Evolutionary conservation across 1,140 invertebrate species (phyloP), one percentile per base, ranked within the genome.

Genomic region (Heliconius eleuchia): DNA sequence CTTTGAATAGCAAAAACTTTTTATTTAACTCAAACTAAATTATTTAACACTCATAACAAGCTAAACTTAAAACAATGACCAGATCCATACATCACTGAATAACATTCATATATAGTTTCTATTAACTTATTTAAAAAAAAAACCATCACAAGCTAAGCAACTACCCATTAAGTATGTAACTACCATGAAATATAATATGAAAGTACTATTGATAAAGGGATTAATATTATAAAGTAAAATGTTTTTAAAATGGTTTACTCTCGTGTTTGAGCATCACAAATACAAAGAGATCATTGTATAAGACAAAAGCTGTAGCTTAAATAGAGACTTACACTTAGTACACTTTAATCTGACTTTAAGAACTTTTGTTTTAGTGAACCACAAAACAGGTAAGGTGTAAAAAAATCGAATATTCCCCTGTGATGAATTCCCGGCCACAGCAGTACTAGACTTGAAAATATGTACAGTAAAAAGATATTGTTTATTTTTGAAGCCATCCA

Each of bases 401-500:
- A n/a, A 8, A 82, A 87, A 66, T 92, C 92, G 74, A 91, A 87
- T 5, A 90, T 85, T 60, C 91, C 92, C 13, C 83, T 77, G 50
- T 89, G 86, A 70, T 90, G 88, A 18, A 94, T 91, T 2, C 96
- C 96, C 0, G 96, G 96, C 90, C 95, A 94, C 82, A 96, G 88
- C 27, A 95, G 85, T 39, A 95, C 74, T 4, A 94, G 85, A 19
- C 94, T 88, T 2, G 95, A 91, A 34, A 96, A 89, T 46, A 98
- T 87, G 88, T 98, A 98, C 71, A 97, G 96, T 18, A 99, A 93
- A 79, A 98, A 96, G 55, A 98, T 91, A 91, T 98, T 98, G 89
- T 98, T 97, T 71, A 98, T 95, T 6, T 96, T 94, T 79, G 96
- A 97, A 50, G 98, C 97, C 88, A 98, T 94, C 97, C 97, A 98